Conservation (phyloP, 2,888 invertebrate species). For the Acleris emargana region DNA sequence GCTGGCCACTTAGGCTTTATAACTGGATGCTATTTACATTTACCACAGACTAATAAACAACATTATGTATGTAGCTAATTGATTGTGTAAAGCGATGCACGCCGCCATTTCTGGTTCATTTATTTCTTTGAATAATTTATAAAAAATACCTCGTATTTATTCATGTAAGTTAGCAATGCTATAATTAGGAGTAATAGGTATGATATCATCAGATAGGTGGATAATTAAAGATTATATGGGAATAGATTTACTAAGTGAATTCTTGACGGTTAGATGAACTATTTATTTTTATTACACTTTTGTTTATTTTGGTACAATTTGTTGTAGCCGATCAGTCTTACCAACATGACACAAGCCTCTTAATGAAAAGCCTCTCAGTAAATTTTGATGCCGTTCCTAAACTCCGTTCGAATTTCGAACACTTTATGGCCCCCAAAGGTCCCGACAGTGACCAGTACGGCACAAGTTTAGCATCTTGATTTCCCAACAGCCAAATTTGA, state of each 20-base stretch:
- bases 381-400: slow-evolving; percentile 42
- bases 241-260: background rate
- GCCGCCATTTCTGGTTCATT: slow-evolving; percentile 53
- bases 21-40: slow-evolving; percentile 61
- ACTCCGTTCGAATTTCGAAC: slow-evolving; percentile 47
- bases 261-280: background rate
- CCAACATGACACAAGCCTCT: slow-evolving; percentile 3
- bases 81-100: slow-evolving; percentile 51
- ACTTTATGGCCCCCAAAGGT: slow-evolving; percentile 54
- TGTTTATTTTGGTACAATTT: background rate
- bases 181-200: slow-evolving; percentile 12
- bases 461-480: slow-evolving; percentile 73
- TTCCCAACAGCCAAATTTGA: slow-evolving; percentile 75
- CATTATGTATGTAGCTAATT: slow-evolving; percentile 62
- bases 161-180: slow-evolving; percentile 19
- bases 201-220: slow-evolving; percentile 8
- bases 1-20: too few species aligned
- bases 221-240: slow-evolving; percentile 18
- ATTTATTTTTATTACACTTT: background rate
- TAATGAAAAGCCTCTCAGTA: slow-evolving; percentile 25
- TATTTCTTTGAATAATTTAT: slow-evolving; percentile 51
- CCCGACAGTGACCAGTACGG: slow-evolving; percentile 56
- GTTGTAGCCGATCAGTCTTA: background rate
- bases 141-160: slow-evolving; percentile 15
- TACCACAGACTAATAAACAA: slow-evolving; percentile 55